Conservation (phyloP, 2,113 vertebrate species). For the Tenebrosternarchus preto region DNA sequence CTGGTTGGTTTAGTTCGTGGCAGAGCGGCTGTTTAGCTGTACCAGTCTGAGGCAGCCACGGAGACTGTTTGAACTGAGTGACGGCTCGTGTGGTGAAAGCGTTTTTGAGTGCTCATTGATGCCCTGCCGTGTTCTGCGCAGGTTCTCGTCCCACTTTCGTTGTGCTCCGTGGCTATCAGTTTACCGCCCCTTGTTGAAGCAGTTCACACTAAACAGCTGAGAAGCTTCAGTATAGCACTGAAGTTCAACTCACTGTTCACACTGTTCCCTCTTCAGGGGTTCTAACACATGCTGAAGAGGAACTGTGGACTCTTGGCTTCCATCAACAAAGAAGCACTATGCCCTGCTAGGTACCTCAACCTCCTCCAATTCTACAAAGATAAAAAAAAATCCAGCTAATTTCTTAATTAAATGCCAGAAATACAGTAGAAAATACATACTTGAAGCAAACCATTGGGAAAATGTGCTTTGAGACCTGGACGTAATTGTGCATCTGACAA, state of each 20-base stretch:
- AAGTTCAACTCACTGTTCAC: too few relatives aligned
- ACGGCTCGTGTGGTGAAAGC: background rate
- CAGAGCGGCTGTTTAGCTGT: background rate
- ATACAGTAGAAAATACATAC: constrained; percentile 30
- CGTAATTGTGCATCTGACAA: constrained; percentile 48
- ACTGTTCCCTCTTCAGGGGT: too few relatives aligned
- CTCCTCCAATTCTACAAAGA: constrained; percentile 32
- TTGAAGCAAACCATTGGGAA: constrained; percentile 45
- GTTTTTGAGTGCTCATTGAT: too few relatives aligned
- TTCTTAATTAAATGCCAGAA: constrained; percentile 25
- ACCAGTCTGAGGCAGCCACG: constrained; percentile 11
- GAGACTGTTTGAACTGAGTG: constrained; percentile 16
- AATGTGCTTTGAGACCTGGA: constrained; percentile 43
- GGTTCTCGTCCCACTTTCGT: too few relatives aligned
- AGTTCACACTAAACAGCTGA: too few relatives aligned
- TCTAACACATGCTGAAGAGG: too few relatives aligned
- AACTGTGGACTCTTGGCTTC: background rate
- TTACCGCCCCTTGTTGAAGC: too few relatives aligned
- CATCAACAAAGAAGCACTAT: constrained; percentile 55
- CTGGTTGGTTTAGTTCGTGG: constrained; percentile 22
- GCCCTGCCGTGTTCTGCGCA: too few relatives aligned
- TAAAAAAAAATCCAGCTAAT: constrained; percentile 9
- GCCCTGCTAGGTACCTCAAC: constrained; percentile 8
- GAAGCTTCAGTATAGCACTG: too few relatives aligned
- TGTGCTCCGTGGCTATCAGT: too few relatives aligned